A percentile compares a stretch with the other conserved stretches of the same genome.
Conservation (phyloP, 2,888 invertebrate genomes). For the Dorcus parallelipipedus region DNA sequence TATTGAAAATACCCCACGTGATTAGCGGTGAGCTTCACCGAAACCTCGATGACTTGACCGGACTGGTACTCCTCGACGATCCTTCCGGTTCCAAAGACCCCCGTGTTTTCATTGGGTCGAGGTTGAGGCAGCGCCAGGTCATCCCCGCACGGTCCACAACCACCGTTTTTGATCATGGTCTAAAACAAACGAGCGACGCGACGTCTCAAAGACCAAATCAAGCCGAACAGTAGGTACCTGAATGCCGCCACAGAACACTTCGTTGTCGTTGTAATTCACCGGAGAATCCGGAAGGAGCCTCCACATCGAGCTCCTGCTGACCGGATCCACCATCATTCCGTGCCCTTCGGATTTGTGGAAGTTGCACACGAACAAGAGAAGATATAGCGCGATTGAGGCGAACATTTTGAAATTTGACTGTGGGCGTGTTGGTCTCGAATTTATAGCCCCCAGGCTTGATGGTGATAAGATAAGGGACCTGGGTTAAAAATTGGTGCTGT, state of each 20-base stretch:
- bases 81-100: conserved; percentile 47
- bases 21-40: conserved; percentile 45
- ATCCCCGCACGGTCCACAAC: conserved; percentile 48
- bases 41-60: conserved; percentile 38
- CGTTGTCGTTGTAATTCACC: conserved; percentile 52
- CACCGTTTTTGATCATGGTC: conserved; percentile 16
- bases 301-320: conserved; percentile 54
- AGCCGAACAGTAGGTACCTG: conserved; percentile 31
- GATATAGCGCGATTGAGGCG: too few species aligned
- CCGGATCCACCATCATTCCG: conserved; percentile 53
- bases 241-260: conserved; percentile 53
- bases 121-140: conserved; percentile 40
- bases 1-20: conserved; percentile 42
- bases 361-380: too few species aligned
- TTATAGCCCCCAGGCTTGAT: too few species aligned
- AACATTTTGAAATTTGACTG: too few species aligned
- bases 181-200: too few species aligned
- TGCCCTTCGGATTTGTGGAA: conserved; percentile 40
- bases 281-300: conserved; percentile 48
- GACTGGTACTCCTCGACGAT: conserved; percentile 41
- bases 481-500: too few species aligned
- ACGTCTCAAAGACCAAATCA: too few species aligned
- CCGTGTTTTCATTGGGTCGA: conserved; percentile 46
- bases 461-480: too few species aligned
- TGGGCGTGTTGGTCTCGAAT: too few species aligned